Base-by-base conservation (phyloP, 2,888 invertebrate genomes). In the Apotomis turbidana region DNA sequence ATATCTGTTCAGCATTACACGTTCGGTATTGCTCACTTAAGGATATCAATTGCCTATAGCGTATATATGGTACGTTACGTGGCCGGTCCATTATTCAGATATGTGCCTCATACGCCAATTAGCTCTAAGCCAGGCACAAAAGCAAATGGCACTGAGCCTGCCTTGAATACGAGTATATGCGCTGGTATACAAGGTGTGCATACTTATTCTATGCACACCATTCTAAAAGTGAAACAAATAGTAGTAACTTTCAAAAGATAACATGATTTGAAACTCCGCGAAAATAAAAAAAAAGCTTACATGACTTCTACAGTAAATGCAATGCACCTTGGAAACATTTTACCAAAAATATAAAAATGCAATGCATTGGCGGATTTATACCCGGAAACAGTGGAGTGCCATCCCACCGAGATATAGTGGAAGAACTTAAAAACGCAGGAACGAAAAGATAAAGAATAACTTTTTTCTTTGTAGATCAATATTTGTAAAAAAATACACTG, bases 31-130 rank as follows among this genome's bases (percentile, higher is more conserved):
- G 58, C 12, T 9, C 63, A 51, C 62, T 57, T 13, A 61, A 55
- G 44, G 38, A 57, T 27, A 9, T 57, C 51, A 58, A 57, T 70
- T 27, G n/a, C 36, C 6, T 63, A 58, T 66, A 46, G 68, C 63
- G 51, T 57, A 69, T 63, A 73, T 70, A 71, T 71, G 58, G 64
- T 60, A 58, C 44, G 74, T 77, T 78, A 86, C 86, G 84, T 75
- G 81, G 76, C 62, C 74, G 76, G 80, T 80, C 86, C 82, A 86
- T 87, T 86, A 85, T 77, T 79, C 80, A 73, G 77, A 76, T 79
- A 79, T 80, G 80, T 79, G 78, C 81, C 81, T 81, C 80, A 77
- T 79, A 77, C 80, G 52, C 80, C 84, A 85, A 86, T 87, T 85
- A 85, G 80, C 76, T 77, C 78, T 78, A 76, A 77, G 79, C 75